Conservation (phyloP, 2,113 vertebrate genomes). For the Paracanthobrama guichenoti region DNA sequence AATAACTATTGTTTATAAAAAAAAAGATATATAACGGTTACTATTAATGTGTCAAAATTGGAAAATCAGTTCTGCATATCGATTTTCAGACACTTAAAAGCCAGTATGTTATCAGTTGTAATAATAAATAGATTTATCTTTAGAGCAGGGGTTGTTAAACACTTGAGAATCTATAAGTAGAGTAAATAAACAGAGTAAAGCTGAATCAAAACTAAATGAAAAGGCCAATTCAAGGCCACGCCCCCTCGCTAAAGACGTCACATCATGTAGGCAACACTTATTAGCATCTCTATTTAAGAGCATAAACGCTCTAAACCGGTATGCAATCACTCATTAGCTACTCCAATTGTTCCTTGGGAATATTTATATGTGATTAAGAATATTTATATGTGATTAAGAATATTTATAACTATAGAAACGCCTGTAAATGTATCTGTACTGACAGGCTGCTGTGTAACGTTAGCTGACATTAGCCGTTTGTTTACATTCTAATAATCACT, state of each 20-base stretch:
- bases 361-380: not conserved
- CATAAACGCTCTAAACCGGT: not conserved
- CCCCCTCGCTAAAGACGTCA: constrained; percentile 2
- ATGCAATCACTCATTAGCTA: not conserved
- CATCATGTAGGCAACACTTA: not conserved
- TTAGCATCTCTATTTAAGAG: not conserved
- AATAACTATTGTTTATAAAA: too few species aligned
- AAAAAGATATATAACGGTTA: too few species aligned
- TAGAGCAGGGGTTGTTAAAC: not conserved
- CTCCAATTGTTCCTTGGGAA: not conserved
- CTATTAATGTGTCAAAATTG: not conserved
- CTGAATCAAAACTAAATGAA: not conserved
- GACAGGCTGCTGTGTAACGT: not conserved
- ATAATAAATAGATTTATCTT: not conserved
- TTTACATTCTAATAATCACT: constrained; percentile 55
- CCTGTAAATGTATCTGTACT: not conserved
- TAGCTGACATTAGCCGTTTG: constrained; percentile 53
- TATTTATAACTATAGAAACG: not conserved
- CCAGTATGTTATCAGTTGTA: not conserved
- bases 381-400: not conserved
- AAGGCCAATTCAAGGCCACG: not conserved
- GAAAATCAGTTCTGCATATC: not conserved
- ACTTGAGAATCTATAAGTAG: not conserved
- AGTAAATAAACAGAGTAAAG: not conserved
- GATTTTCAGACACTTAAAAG: not conserved